phyloP scores from a whole-genome alignment of 2,888 invertebrate genomes.

The Axea sp. region DNA sequence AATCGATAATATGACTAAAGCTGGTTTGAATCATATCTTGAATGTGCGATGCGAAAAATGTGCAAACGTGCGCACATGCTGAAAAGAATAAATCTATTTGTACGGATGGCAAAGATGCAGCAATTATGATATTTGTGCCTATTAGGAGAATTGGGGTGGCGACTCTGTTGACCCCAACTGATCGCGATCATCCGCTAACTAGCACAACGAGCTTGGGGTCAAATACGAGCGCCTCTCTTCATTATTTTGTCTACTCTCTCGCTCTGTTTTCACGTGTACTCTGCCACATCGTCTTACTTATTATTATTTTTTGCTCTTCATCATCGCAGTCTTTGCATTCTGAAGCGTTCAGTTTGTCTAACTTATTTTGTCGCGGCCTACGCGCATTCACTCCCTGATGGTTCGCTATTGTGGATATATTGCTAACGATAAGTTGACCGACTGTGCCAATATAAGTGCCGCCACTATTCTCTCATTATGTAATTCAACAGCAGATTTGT shows the following conservation, averaged over 20 bases:
- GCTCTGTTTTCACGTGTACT: conserved; percentile 38
- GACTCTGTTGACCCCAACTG: conserved; percentile 77
- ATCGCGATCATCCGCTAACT: conserved; percentile 76
- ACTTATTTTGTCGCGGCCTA: conserved; percentile 60
- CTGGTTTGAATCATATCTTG: no score
- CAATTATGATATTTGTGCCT: conserved; percentile 79
- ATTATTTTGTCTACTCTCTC: conserved; percentile 54
- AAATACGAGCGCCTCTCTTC: conserved; percentile 74
- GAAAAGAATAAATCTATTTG: conserved; percentile 75
- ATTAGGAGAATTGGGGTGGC: conserved; percentile 79
- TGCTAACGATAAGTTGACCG: conserved; percentile 57
- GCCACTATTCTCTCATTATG: conserved; percentile 31
- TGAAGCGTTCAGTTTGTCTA: conserved; percentile 53
- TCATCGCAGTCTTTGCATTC: conserved; percentile 46
- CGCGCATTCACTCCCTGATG: conserved; percentile 56
- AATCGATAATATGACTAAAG: no score
- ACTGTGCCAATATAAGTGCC: conserved; percentile 34
- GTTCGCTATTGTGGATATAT: conserved; percentile 44
- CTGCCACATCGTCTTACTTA: conserved; percentile 45
- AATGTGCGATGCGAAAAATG: conserved; percentile 35
- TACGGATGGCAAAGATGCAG: conserved; percentile 68
- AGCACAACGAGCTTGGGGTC: conserved; percentile 76
- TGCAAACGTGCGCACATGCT: conserved; percentile 41
- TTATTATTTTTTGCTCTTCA: conserved; percentile 24
- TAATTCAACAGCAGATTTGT: conserved; percentile 30